Evolutionary conservation across 2,797 vertebrate genomes (phyloP), one percentile per base, ranked within the genome.

Genomic region (Harpagifer antarcticus): DNA sequence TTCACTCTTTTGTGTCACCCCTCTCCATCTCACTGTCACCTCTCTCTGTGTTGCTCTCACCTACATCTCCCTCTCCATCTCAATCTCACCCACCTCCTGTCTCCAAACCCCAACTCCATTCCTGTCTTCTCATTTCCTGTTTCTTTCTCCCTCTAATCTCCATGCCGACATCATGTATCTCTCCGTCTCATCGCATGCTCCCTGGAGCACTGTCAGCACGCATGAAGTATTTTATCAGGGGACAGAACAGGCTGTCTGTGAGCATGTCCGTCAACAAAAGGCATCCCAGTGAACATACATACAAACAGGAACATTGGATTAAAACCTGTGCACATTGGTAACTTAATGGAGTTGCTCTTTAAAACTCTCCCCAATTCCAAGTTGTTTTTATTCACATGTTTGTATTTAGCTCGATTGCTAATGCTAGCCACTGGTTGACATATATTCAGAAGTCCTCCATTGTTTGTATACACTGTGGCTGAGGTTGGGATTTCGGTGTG

Each of bases 151-250:
- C 23, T 75, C 56, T 83, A 78, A 86, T 88, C 78, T 82, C 68
- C 62, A 62, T 73, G 68, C 65, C 76, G 66, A 63, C 66, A 75
- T 90, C 76, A 71, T 83, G 76, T 88, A 86, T 91, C 82, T 82
- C 68, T 67, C 45, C 10, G 4, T 86, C 78, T 87, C 68, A 69
- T 85, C 75, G 56, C 54, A 67, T 31, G 60, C 68, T 81, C 63
- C 82, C 82, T 17, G 57, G 66, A 72, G 78, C 67, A 5, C 48
- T 20, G 79, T 78, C 74, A 72, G 83, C 56, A 45, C 78, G 55
- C 56, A 45, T 79, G 55, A 72, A 53, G 65, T 73, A 78, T 78
- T 79, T n/a, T 73, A 81, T 83, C 66, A 40, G 63, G 58, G 74
- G 57, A 72, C 40, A 3, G 42, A 63, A 45, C 71, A 55, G 68